Percentiles rank a stretch among this genome's conserved stretches.
phyloP scores from a whole-genome alignment of 2,888 invertebrate genomes.

The Pseudeuparius sepicola region DNA sequence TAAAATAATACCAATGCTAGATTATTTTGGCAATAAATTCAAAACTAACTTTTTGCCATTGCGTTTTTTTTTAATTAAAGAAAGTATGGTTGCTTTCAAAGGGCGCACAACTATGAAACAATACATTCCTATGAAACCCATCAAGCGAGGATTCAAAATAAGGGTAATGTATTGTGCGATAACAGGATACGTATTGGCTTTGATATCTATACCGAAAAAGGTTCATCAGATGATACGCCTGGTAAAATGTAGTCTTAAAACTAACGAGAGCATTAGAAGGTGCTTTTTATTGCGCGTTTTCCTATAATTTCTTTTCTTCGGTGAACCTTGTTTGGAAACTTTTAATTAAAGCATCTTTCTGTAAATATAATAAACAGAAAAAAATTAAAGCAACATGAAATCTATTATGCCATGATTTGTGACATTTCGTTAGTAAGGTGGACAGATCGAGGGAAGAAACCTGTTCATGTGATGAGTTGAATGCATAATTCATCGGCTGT shows the following conservation, averaged over 20 bases:
- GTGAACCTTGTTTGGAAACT: slow-evolving; percentile 9
- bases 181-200: slow-evolving; percentile 2
- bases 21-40: slow-evolving; percentile 8
- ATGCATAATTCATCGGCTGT: too few species aligned
- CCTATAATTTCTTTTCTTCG: slow-evolving; percentile 7
- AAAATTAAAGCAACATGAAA: too few species aligned
- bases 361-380: too few species aligned
- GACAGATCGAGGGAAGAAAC: too few species aligned
- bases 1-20: slow-evolving; percentile 10
- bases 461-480: too few species aligned
- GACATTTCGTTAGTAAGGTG: too few species aligned
- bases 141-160: slow-evolving; percentile 23
- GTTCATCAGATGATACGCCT: background rate
- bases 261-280: background rate
- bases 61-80: slow-evolving; percentile 6
- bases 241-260: slow-evolving; percentile 2
- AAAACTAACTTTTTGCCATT: slow-evolving; percentile 1
- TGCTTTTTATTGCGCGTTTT: slow-evolving; percentile 7
- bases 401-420: too few species aligned
- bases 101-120: slow-evolving; percentile 6
- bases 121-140: slow-evolving; percentile 9
- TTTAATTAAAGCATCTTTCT: too few species aligned
- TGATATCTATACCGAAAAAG: slow-evolving; percentile 2
- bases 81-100: slow-evolving; percentile 7
- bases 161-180: slow-evolving; percentile 20